phyloP scores from a whole-genome alignment of 2,797 vertebrate genomes.

The Xenentodon cancila region DNA sequence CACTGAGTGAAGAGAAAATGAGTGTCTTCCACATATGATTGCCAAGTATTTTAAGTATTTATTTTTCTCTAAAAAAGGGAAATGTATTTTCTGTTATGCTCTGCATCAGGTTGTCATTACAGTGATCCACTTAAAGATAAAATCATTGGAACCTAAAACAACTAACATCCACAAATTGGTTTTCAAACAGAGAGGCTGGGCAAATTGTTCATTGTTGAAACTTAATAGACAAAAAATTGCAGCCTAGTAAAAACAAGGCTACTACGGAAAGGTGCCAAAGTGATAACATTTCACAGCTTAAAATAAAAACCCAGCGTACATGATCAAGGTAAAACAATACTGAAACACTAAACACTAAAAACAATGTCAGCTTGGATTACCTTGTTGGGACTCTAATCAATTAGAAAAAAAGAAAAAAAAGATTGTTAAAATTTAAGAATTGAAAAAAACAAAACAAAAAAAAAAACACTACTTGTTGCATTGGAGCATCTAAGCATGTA shows the following conservation, averaged over 20 bases:
- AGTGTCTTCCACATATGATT: conserved; percentile 1
- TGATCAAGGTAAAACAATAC: not conserved
- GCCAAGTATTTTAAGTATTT: not conserved
- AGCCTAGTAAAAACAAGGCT: too few relatives aligned
- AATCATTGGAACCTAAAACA: not conserved
- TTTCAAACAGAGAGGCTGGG: not conserved
- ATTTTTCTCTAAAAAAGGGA: not conserved
- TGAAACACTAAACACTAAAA: too few relatives aligned
- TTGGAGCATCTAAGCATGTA: too few relatives aligned
- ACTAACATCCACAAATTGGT: not conserved
- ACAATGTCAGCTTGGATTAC: too few relatives aligned
- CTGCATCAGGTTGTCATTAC: not conserved
- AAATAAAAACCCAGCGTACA: not conserved
- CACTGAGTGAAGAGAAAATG: not conserved
- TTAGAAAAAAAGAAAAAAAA: too few relatives aligned
- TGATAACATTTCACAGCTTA: not conserved
- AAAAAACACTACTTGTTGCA: too few relatives aligned
- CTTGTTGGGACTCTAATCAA: too few relatives aligned
- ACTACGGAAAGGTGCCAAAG: not conserved
- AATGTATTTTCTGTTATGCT: not conserved
- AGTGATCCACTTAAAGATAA: not conserved
- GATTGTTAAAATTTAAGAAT: too few relatives aligned
- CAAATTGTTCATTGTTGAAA: not conserved
- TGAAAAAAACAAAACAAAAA: too few relatives aligned
- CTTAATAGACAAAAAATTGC: not conserved